Conservation (phyloP, 1,140 invertebrate genomes). For the Atta cephalotes region DNA sequence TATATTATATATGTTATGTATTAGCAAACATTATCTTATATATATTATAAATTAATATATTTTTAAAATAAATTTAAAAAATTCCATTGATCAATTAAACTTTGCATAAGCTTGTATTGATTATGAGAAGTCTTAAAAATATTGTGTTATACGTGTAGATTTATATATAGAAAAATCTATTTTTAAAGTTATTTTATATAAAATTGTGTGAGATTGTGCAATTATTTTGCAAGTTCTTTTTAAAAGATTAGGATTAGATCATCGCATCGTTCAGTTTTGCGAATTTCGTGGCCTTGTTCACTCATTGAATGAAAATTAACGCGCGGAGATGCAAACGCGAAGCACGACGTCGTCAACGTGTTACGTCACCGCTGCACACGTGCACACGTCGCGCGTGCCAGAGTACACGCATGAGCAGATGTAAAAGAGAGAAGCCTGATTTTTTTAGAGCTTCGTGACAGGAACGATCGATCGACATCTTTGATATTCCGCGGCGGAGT, state of each 20-base stretch:
- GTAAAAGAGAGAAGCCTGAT: neutral
- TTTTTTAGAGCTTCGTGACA: constrained; percentile 57
- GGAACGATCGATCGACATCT: constrained; percentile 41
- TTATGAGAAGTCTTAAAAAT: neutral
- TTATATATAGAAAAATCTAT: neutral
- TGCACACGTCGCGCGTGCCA: constrained; percentile 56
- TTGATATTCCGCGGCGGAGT: constrained; percentile 15
- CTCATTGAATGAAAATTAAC: constrained; percentile 13
- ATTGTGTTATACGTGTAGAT: neutral
- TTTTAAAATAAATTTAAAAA: no score
- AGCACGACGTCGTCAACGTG: constrained; percentile 67
- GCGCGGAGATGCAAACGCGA: neutral
- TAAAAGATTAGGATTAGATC: neutral
- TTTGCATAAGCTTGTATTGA: no score
- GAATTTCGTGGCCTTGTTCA: neutral
- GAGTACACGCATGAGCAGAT: constrained; percentile 39
- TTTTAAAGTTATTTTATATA: neutral
- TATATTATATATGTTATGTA: neutral
- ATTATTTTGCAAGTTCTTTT: neutral
- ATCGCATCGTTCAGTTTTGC: neutral
- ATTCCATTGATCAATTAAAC: no score
- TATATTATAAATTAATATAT: no score
- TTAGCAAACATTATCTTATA: neutral
- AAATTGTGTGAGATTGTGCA: neutral
- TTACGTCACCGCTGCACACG: constrained; percentile 78